Evolutionary conservation across 2,888 invertebrate species (phyloP), one percentile per base, ranked within the genome.

Genomic region (Acleris literana): DNA sequence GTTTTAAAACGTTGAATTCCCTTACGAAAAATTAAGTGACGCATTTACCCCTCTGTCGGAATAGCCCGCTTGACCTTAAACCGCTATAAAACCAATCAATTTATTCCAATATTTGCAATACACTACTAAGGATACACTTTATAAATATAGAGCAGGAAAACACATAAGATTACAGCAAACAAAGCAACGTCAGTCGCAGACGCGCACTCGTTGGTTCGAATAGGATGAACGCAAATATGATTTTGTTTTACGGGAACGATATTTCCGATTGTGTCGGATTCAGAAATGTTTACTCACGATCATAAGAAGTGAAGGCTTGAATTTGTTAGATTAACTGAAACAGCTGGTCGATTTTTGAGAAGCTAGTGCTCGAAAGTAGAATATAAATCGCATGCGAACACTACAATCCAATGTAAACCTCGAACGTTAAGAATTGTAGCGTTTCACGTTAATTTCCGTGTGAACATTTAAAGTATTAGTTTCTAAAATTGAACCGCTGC

Each of bases 171-270:
- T 16, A 18, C 9, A 18, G 43, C 55, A 43, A 55, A 55, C 43
- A 55, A 55, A 55, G 55, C 3, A 55, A 55, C 43, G 55, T 55
- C 43, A 43, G 20, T 18, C 43, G 43, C 55, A 55, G 55, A 55
- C 55, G 20, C 39, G 39, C 48, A 48, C 20, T 20, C 55, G n/a
- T 44, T 44, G 43, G 18, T 54, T 55, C 16, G 39, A 43, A 55
- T 55, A 43, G 55, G 55, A 55, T 20, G 55, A 55, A 55, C 39
- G 20, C 20, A 43, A 55, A 55, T 55, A 16, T 16, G 43, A 55
- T 55, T 55, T 55, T 16, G 18, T 55, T 55, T 55, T 43, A 20
- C 9, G 43, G 43, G 18, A 48, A 48, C 55, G 6, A 39, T 43
- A 55, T 43, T 44, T 44, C 44, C 44, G 44, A 44, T 44, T 5